phyloP scores from a whole-genome alignment of 35 echinoderm and acorn worm species.

The Apostichopus japonicus region DNA sequence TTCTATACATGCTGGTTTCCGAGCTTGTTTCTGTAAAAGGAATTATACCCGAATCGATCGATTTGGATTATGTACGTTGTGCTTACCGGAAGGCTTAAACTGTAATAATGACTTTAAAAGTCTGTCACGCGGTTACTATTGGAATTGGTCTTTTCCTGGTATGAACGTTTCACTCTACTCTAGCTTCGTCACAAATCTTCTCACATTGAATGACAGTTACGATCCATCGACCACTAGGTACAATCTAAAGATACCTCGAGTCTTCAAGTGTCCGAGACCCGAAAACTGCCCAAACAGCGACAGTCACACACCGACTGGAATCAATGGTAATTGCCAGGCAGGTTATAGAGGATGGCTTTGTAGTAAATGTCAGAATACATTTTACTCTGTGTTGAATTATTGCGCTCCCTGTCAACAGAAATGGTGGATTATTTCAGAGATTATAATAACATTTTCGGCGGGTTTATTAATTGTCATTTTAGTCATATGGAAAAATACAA shows the following conservation, averaged over 20 bases:
- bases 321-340: background rate
- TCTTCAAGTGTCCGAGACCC: background rate
- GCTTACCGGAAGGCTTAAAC: too few relatives aligned
- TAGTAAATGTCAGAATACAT: background rate
- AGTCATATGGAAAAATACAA: too few relatives aligned
- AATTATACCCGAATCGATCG: too few relatives aligned
- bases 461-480: too few relatives aligned
- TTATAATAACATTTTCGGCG: too few relatives aligned
- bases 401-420: background rate
- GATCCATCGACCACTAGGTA: too few relatives aligned
- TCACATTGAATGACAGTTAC: background rate
- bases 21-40: too few relatives aligned
- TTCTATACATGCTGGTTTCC: too few relatives aligned
- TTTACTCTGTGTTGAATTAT: background rate
- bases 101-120: too few relatives aligned
- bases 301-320: background rate
- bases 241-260: background rate
- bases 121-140: slow-evolving; percentile 34
- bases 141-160: slow-evolving; percentile 45
- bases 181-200: background rate
- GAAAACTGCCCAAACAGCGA: background rate
- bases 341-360: background rate
- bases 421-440: background rate
- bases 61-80: too few relatives aligned
- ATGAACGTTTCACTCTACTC: background rate